Percentiles rank a stretch among this genome's conserved stretches.
phyloP scores from a whole-genome alignment of 2,113 vertebrate species.

The Murina feae region DNA sequence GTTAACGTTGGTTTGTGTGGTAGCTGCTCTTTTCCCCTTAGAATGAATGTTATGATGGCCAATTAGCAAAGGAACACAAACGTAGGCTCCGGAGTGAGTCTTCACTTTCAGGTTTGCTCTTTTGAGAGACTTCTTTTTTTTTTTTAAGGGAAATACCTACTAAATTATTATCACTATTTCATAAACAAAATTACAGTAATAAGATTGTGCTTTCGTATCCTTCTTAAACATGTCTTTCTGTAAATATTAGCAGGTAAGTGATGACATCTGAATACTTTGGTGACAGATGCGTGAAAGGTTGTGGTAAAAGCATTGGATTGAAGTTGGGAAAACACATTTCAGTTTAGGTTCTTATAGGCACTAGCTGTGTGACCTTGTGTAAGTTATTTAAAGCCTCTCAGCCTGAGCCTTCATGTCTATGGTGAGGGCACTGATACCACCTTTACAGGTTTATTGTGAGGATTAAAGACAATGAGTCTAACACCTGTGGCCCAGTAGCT shows the following conservation, averaged over 20 bases:
- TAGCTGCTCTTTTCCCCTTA: neutral
- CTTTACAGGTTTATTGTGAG: neutral
- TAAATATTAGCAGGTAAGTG: neutral
- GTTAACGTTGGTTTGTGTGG: neutral
- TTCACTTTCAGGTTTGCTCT: neutral
- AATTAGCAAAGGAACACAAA: neutral
- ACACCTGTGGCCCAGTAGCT: neutral
- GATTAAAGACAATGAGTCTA: neutral
- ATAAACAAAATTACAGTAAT: neutral
- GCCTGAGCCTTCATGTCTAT: neutral
- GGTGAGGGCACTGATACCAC: neutral
- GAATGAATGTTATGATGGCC: neutral
- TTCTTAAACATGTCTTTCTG: neutral
- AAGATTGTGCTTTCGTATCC: neutral
- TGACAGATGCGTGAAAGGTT: neutral
- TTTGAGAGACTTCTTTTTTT: neutral
- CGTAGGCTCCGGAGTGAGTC: neutral
- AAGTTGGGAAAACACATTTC: neutral
- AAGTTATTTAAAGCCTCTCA: neutral
- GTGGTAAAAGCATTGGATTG: neutral
- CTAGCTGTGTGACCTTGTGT: neutral
- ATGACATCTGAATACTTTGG: neutral
- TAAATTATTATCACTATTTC: neutral
- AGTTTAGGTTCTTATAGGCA: neutral
- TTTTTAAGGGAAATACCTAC: neutral